Conservation (phyloP, 2,113 vertebrate genomes). For the Aix galericulata region DNA sequence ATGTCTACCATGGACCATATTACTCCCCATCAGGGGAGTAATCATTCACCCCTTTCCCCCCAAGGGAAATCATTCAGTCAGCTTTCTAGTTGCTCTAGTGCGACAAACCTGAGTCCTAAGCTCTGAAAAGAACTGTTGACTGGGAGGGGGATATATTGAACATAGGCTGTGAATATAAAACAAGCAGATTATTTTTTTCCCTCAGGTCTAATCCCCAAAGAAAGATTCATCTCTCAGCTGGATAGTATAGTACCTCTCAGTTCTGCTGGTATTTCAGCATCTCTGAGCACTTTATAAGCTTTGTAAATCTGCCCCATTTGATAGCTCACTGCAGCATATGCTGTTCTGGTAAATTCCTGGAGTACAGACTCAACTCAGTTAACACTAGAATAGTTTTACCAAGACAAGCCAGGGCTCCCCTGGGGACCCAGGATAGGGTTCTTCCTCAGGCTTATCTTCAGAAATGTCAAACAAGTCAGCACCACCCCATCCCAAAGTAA, state of each 20-base stretch:
- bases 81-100: neutral
- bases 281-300: neutral
- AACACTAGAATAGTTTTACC: neutral
- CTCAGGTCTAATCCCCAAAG: neutral
- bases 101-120: neutral
- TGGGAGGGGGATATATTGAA: neutral
- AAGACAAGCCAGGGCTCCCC: neutral
- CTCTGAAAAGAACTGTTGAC: neutral
- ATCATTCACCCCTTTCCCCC: neutral
- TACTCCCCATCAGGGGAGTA: neutral
- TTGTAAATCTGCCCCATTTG: neutral
- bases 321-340: neutral
- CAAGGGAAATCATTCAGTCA: neutral
- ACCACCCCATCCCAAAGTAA: neutral
- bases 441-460: neutral
- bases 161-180: neutral
- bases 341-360: neutral
- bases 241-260: neutral
- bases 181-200: neutral
- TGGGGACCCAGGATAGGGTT: neutral
- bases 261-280: neutral
- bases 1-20: neutral
- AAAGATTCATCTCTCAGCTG: rapidly evolving
- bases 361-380: neutral
- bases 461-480: neutral